Percentiles rank a stretch among this genome's conserved stretches.
phyloP scores from a whole-genome alignment of 1,140 invertebrate species.

The Probaryconus sp. region DNA sequence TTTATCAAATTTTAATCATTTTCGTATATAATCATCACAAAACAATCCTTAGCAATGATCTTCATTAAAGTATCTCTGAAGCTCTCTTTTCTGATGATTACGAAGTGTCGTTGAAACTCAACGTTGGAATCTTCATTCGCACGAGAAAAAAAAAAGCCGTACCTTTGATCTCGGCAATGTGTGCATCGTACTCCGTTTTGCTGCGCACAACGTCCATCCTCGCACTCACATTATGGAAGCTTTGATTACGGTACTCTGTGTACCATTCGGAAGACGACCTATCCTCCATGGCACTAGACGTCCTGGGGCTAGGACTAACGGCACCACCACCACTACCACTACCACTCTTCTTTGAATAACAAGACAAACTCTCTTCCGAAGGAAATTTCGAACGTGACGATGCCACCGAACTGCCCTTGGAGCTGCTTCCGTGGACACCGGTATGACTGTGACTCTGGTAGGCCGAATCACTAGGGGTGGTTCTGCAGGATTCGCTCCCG shows the following conservation, averaged over 20 bases:
- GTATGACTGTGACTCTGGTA: slow-evolving; percentile 79
- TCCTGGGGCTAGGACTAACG: slow-evolving; percentile 61
- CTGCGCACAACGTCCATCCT: slow-evolving; percentile 83
- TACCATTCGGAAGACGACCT: slow-evolving; percentile 79
- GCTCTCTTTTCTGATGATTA: background rate
- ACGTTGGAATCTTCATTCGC: slow-evolving; percentile 6
- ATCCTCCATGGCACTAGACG: slow-evolving; percentile 66
- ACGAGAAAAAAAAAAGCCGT: slow-evolving; percentile 65
- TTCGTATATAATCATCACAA: too few species aligned
- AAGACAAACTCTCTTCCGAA: slow-evolving; percentile 79
- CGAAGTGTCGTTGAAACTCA: background rate
- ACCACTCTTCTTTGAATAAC: slow-evolving; percentile 57
- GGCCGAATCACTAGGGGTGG: slow-evolving; percentile 81
- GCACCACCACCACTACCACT: too few species aligned
- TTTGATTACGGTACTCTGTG: slow-evolving; percentile 79
- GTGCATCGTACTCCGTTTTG: slow-evolving; percentile 90
- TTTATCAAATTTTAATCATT: too few species aligned
- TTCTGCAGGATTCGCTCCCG: slow-evolving; percentile 72
- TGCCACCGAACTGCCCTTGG: slow-evolving; percentile 77
- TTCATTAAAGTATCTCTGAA: too few species aligned
- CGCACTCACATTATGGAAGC: slow-evolving; percentile 79
- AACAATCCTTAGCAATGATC: too few species aligned
- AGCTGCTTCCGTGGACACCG: slow-evolving; percentile 71
- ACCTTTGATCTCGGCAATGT: slow-evolving; percentile 92
- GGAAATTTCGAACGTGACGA: slow-evolving; percentile 79